Conservation (phyloP, 2,797 vertebrate genomes). For the Takifugu ocellatus region DNA sequence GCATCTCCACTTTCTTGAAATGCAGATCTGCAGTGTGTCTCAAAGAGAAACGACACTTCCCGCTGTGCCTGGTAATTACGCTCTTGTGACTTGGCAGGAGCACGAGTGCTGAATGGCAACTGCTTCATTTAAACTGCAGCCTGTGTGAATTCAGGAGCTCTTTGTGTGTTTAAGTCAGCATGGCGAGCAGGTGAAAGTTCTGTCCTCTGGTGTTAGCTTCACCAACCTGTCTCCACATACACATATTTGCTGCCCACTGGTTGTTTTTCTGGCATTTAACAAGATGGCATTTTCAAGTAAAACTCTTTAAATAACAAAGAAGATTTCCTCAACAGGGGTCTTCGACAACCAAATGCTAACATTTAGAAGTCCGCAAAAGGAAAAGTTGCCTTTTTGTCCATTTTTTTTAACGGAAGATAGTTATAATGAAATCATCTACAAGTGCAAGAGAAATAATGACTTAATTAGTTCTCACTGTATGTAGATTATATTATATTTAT, state of each 20-base stretch:
- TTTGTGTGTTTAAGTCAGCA: too few species aligned
- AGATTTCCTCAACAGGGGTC: slow-evolving; percentile 12
- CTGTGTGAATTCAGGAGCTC: slow-evolving; percentile 8
- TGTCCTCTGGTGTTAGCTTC: too few species aligned
- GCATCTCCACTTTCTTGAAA: slow-evolving; percentile 37
- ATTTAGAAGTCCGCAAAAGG: slow-evolving; percentile 16
- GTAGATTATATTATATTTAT: slow-evolving; percentile 41
- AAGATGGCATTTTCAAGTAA: background rate
- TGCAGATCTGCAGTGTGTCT: slow-evolving; percentile 45
- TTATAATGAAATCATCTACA: slow-evolving; percentile 34
- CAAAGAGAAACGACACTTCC: slow-evolving; percentile 46
- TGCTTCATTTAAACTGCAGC: slow-evolving; percentile 35
- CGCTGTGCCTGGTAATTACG: slow-evolving; percentile 53
- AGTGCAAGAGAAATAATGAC: slow-evolving; percentile 44
- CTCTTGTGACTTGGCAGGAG: slow-evolving; percentile 41
- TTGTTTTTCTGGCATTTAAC: background rate
- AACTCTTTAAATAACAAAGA: slow-evolving; percentile 22
- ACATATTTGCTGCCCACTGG: background rate
- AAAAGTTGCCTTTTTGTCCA: slow-evolving; percentile 3
- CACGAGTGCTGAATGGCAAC: slow-evolving; percentile 21
- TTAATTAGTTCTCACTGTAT: slow-evolving; percentile 54
- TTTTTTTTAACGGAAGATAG: slow-evolving; percentile 10
- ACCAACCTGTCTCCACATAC: too few species aligned
- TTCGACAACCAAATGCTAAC: slow-evolving; percentile 18
- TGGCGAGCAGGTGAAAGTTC: too few species aligned